Conservation (phyloP, 2,113 vertebrate species). For the Gallinago paraguaiae region DNA sequence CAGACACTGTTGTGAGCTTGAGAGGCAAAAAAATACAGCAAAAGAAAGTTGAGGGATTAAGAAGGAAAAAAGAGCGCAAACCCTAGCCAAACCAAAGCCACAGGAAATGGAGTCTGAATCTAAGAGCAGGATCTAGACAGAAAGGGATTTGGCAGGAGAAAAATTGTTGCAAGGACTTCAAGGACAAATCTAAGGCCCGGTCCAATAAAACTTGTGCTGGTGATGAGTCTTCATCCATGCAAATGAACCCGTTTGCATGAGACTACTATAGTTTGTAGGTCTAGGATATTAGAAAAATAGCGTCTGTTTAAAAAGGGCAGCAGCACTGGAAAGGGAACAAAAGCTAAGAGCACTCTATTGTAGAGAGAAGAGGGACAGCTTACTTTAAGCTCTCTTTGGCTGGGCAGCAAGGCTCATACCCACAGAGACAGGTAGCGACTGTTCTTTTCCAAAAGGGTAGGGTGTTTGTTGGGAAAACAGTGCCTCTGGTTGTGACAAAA, state of each 20-base stretch:
- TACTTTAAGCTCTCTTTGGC: neutral
- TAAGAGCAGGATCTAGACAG: conserved; percentile 7
- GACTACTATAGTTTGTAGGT: neutral
- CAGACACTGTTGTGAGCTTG: neutral
- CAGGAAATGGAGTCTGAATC: conserved; percentile 57
- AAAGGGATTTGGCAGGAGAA: conserved; percentile 38
- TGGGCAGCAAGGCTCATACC: neutral
- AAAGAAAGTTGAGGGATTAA: conserved; percentile 54
- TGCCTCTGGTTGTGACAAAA: conserved; percentile 36
- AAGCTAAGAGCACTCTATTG: neutral
- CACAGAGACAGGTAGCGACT: neutral
- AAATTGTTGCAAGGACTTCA: neutral
- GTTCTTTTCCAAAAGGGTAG: neutral
- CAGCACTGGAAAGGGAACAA: neutral
- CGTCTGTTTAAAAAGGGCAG: neutral
- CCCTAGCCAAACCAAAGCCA: conserved; percentile 52
- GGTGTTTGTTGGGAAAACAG: conserved; percentile 56
- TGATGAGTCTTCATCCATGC: neutral
- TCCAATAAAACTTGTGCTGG: neutral
- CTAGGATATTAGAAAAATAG: neutral
- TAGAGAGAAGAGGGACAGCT: neutral
- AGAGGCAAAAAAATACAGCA: neutral
- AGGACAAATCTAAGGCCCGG: neutral
- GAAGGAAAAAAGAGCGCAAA: neutral
- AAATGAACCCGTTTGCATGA: neutral